Evolutionary conservation across 2,888 invertebrate genomes (phyloP).

Genomic region (Mellilla xanthometata): DNA sequence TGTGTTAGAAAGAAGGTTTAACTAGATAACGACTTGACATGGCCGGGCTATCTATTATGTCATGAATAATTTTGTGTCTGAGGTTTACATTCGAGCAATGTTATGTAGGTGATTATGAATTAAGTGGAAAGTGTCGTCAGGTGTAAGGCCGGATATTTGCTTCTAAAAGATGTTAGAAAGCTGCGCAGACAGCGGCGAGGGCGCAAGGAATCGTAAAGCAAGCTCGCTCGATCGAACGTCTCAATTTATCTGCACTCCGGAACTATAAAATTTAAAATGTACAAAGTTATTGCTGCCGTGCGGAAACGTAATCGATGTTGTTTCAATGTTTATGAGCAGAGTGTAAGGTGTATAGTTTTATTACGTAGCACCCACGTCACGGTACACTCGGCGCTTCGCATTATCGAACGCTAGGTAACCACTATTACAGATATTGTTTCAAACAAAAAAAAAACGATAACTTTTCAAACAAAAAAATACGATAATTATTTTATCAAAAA

Average conservation of each 20-base stretch:
- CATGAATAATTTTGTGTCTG: too few species aligned
- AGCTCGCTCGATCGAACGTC: conserved; percentile 47
- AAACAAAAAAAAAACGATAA: too few species aligned
- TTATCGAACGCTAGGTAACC: neutral
- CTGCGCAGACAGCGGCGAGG: conserved; percentile 45
- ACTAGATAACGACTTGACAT: too few species aligned
- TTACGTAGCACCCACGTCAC: conserved; percentile 35
- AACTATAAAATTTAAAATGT: conserved; percentile 55
- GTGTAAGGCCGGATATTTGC: conserved; percentile 64
- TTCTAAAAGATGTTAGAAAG: conserved; percentile 67
- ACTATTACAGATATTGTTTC: too few species aligned
- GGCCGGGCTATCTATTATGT: too few species aligned
- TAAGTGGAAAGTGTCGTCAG: conserved; percentile 13
- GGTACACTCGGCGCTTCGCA: conserved; percentile 4
- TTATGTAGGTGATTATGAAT: conserved; percentile 10
- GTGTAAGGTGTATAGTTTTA: conserved; percentile 50
- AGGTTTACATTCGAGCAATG: neutral
- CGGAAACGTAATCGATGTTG: conserved; percentile 53
- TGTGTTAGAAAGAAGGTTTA: too few species aligned
- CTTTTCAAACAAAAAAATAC: too few species aligned
- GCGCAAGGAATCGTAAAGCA: conserved; percentile 60
- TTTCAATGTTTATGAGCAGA: conserved; percentile 48
- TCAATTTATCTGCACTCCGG: conserved; percentile 58
- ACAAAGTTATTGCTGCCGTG: conserved; percentile 52
- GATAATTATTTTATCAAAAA: too few species aligned